Percentiles rank a stretch among this genome's conserved stretches.
Evolutionary conservation across 1,140 invertebrate species (phyloP).

Genomic region (Cephus cinctus): DNA sequence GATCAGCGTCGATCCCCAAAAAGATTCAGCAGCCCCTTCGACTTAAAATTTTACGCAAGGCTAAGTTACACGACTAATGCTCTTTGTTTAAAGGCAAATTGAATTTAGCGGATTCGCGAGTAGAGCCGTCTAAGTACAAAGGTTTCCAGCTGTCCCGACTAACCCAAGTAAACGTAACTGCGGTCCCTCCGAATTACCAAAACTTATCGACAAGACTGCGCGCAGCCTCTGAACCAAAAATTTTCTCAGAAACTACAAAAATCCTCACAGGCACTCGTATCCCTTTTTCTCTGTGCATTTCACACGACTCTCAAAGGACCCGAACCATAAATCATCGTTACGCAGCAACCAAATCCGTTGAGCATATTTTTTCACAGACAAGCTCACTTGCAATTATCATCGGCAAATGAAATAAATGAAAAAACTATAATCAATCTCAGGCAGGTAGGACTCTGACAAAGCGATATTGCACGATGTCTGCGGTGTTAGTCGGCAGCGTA

Average conservation of each 20-base stretch:
- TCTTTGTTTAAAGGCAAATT: constrained; percentile 42
- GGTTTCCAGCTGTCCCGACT: neutral
- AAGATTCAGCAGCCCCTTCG: constrained; percentile 33
- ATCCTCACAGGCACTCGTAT: neutral
- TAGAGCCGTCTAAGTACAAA: neutral
- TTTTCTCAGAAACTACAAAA: neutral
- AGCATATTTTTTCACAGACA: neutral
- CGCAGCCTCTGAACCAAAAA: neutral
- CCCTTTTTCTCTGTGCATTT: constrained; percentile 7
- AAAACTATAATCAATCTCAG: constrained; percentile 20
- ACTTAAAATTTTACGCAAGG: constrained; percentile 46
- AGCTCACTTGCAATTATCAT: constrained; percentile 17
- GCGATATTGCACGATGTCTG: constrained; percentile 5
- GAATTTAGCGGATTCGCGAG: constrained; percentile 20
- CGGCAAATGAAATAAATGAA: constrained; percentile 20
- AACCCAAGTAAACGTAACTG: neutral
- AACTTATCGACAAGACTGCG: no score
- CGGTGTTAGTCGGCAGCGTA: constrained; percentile 29
- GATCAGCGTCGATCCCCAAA: no score
- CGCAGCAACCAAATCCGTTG: no score
- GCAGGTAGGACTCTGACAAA: constrained; percentile 15
- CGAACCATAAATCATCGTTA: neutral
- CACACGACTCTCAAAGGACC: neutral
- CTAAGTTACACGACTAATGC: constrained; percentile 47
- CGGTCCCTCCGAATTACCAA: no score